phyloP scores from a whole-genome alignment of 2,113 vertebrate genomes.

The Sigmodon hispidus region DNA sequence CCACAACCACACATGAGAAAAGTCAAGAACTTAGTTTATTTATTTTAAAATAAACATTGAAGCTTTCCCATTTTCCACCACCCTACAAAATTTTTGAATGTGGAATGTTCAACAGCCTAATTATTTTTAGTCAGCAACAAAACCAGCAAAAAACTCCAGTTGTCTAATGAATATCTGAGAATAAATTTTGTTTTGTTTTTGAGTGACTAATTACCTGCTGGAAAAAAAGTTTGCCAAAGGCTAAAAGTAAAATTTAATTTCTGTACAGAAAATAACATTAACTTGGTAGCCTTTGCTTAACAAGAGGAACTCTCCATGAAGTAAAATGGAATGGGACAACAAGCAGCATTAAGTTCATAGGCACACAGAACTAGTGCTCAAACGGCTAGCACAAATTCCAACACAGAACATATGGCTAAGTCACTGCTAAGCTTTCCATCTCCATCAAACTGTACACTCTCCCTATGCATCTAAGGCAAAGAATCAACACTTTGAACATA shows the following conservation, averaged over 20 bases:
- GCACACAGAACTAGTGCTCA: conserved; percentile 76
- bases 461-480: conserved; percentile 67
- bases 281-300: conserved; percentile 71
- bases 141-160: conserved; percentile 73
- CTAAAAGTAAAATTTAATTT: conserved; percentile 69
- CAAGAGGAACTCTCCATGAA: conserved; percentile 57
- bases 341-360: conserved; percentile 76
- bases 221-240: conserved; percentile 72
- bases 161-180: conserved; percentile 69
- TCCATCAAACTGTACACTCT: conserved; percentile 55
- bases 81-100: conserved; percentile 76
- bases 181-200: conserved; percentile 68
- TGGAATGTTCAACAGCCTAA: conserved; percentile 80
- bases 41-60: conserved; percentile 79
- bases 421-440: conserved; percentile 58
- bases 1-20: conserved; percentile 81
- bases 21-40: conserved; percentile 71
- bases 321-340: conserved; percentile 51
- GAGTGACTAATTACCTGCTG: conserved; percentile 69
- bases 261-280: conserved; percentile 70
- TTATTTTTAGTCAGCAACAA: conserved; percentile 72
- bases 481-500: conserved; percentile 69
- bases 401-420: conserved; percentile 31
- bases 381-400: conserved; percentile 73
- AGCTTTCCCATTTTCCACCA: conserved; percentile 62